Base-by-base conservation (phyloP, 92 coral and sea anemone genomes). In the Epizoanthus illoricatus region DNA sequence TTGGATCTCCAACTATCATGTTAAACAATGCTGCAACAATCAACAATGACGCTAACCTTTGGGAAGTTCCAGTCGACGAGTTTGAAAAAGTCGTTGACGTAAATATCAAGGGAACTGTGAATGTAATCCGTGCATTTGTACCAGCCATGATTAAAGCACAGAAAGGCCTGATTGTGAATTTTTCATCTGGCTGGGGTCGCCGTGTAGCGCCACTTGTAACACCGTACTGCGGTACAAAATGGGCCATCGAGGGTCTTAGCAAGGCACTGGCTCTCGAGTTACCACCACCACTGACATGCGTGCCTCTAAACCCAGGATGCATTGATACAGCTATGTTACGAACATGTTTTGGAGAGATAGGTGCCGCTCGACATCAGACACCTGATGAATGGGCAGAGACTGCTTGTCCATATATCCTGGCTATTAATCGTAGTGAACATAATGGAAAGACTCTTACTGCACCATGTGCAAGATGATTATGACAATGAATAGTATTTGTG, bases 141-240 rank as follows among this genome's bases (percentile, higher is more conserved):
- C 97, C 97, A 11, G 71, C 85, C 42, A 90, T 93, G 97, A 90
- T 93, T 52, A 65, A 92, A 40, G 89, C 92, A 0, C 74, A 84
- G 65, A 74, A 73, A 33, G 97, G 94, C 2, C 84, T 88, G 65
- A 91, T 93, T n/a, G 92, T 90, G 7, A 92, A 92, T 74, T 90
- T 92, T 68, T 84, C 94, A 7, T 92, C 97, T n/a, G 91, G 92
- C 3, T 92, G 94, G 94, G 97, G 97, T 0, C 93, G 97, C 19
- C 17, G 74, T 20, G 94, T 90, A 5, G 41, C 97, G 3, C 84
- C 94, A 3, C 73, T 88, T 9, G 90, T 86, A 45, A 94, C 94
- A 40, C 97, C 97, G 2, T 92, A 92, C 79, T 92, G 94, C 79
- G 88, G 94, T 18, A 39, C 92, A 13, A 92, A 92, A 79, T 92